phyloP scores from a whole-genome alignment of 1,140 invertebrate species.

The Aplysia californica region DNA sequence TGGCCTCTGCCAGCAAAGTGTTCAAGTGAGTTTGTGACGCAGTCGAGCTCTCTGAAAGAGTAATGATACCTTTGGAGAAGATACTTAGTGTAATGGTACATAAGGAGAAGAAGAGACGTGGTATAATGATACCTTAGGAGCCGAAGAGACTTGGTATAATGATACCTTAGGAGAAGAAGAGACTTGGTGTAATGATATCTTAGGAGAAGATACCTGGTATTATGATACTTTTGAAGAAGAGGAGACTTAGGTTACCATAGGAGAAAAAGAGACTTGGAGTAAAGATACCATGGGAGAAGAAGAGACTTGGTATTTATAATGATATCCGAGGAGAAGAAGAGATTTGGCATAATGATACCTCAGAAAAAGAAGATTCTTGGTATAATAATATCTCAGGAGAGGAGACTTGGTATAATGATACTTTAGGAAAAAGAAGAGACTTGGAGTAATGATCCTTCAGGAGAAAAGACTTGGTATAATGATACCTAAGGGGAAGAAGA shows the following conservation, averaged over 20 bases:
- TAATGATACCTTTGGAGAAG: neutral
- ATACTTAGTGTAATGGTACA: neutral
- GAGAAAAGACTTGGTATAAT: neutral
- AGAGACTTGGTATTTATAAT: too few species aligned
- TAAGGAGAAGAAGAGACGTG: neutral
- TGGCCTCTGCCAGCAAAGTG: slow-evolving; percentile 58
- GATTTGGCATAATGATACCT: too few species aligned
- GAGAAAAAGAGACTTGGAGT: neutral
- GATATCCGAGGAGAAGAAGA: too few species aligned
- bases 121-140: neutral
- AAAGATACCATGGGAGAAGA: too few species aligned
- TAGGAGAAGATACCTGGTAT: too few species aligned
- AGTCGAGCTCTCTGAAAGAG: too few species aligned
- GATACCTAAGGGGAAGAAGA: neutral
- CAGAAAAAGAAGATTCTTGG: too few species aligned
- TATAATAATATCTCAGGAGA: neutral
- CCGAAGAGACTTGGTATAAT: too few species aligned
- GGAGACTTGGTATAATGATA: neutral
- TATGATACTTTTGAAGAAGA: neutral
- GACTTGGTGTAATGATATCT: neutral
- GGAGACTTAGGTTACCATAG: neutral
- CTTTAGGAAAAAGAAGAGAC: too few species aligned
- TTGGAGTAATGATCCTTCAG: neutral
- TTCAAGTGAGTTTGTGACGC: slow-evolving; percentile 62
- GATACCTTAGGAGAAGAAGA: neutral